Evolutionary conservation across 2,113 vertebrate genomes (phyloP).

Genomic region (Oreotragus oreotragus): DNA sequence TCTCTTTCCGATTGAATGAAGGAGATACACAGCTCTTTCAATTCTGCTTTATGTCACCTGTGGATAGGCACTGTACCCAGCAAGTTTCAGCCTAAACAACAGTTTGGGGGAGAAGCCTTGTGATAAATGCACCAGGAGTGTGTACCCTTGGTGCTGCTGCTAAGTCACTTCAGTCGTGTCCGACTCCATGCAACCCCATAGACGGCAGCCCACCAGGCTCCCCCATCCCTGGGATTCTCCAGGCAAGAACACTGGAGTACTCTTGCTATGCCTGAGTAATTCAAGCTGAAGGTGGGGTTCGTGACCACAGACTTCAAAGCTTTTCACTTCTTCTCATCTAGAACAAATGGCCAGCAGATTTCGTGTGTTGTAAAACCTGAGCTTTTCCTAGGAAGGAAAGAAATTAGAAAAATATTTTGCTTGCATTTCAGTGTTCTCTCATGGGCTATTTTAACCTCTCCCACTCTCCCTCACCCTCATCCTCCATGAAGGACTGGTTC

Average conservation of each 20-base stretch:
- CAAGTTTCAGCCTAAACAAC: not conserved
- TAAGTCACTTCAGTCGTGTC: too few relatives aligned
- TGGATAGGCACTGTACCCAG: not conserved
- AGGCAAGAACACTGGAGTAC: too few relatives aligned
- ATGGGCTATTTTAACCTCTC: not conserved
- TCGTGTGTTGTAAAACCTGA: not conserved
- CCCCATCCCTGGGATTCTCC: too few relatives aligned
- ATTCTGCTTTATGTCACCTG: not conserved
- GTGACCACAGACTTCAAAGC: not conserved
- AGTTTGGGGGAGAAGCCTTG: not conserved
- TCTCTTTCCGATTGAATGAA: not conserved
- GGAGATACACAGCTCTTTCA: not conserved
- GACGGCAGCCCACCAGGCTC: too few relatives aligned
- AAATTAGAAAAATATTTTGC: not conserved
- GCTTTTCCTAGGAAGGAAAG: not conserved
- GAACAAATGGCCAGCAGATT: not conserved
- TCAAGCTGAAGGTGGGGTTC: not conserved
- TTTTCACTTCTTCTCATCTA: not conserved
- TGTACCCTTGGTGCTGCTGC: not conserved
- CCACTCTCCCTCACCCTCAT: not conserved
- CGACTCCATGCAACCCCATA: too few relatives aligned
- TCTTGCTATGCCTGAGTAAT: not conserved
- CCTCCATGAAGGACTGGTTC: not conserved
- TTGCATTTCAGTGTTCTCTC: not conserved
- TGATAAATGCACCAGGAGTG: not conserved